These are phyloP conservation scores for Seladonia tumulorum DNA, from an alignment of 2,888 invertebrate genomes.

Conservation along the genomic window DNA sequence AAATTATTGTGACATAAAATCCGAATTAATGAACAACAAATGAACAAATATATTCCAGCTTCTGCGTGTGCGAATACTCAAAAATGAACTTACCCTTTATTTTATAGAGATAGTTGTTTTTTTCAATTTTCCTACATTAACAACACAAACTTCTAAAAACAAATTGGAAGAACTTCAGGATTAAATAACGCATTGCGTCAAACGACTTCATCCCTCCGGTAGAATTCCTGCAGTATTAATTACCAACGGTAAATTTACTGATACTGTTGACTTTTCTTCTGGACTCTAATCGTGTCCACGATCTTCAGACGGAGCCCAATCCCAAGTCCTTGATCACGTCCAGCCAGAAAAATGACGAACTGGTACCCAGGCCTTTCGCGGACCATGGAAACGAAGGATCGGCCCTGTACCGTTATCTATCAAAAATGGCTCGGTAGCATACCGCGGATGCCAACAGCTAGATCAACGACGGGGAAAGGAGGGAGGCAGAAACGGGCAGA, in stretches of 20 bases:
- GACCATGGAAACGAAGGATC: slow-evolving; percentile 8
- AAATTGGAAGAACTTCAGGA: no score
- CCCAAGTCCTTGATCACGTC: neutral
- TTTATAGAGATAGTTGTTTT: no score
- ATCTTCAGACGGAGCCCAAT: neutral
- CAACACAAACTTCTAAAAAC: no score
- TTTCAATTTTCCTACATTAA: no score
- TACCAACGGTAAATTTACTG: neutral
- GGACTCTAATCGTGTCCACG: neutral
- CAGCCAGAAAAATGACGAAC: slow-evolving; percentile 4
- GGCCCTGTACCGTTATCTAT: slow-evolving; percentile 32
- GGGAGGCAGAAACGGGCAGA: neutral
- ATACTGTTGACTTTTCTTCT: neutral
- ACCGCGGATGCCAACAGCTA: slow-evolving; percentile 32
- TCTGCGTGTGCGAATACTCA: no score
- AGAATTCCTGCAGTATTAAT: neutral
- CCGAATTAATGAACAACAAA: no score
- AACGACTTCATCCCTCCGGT: neutral
- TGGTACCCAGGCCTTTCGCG: neutral
- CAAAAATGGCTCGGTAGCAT: slow-evolving; percentile 34
- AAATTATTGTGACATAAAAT: no score
- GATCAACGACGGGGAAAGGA: slow-evolving; percentile 10
- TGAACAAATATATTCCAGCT: no score
- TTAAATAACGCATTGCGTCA: neutral
- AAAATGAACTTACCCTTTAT: no score